phyloP scores from a whole-genome alignment of 2,888 invertebrate genomes.

The Hanleya hanleyi region DNA sequence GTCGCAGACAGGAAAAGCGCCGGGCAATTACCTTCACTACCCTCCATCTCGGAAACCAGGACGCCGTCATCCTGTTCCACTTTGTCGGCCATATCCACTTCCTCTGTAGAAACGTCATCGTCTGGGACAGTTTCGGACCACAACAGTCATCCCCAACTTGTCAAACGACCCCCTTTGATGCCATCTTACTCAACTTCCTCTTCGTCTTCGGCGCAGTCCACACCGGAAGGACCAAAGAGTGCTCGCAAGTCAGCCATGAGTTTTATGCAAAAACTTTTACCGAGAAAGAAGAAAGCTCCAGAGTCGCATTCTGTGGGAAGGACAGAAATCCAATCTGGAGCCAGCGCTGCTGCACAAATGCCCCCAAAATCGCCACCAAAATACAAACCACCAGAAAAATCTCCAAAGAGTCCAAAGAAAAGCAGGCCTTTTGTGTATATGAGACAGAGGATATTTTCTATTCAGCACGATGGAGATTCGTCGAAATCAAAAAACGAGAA shows the following conservation, averaged over 20 bases:
- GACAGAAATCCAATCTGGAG: not conserved
- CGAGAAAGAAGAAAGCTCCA: constrained; percentile 57
- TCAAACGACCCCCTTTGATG: not conserved
- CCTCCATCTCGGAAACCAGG: constrained; percentile 44
- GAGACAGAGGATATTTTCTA: constrained; percentile 59
- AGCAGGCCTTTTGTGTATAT: constrained; percentile 61
- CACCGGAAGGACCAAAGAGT: not conserved
- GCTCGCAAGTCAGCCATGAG: constrained; percentile 24
- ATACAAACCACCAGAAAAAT: constrained; percentile 30
- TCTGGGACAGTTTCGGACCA: not conserved
- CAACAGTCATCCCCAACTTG: not conserved
- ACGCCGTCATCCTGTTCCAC: constrained; percentile 47
- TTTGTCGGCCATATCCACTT: constrained; percentile 34
- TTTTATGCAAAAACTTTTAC: constrained; percentile 64
- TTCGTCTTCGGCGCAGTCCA: constrained; percentile 7
- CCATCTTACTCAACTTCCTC: constrained; percentile 3
- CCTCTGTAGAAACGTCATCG: constrained; percentile 22
- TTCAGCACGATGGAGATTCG: constrained; percentile 55
- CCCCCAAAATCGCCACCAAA: constrained; percentile 22
- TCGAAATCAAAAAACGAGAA: not conserved
- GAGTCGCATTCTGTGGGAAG: not conserved
- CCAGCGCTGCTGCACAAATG: not conserved
- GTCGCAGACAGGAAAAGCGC: not conserved
- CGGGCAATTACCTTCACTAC: constrained; percentile 37
- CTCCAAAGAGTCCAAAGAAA: constrained; percentile 38